Evolutionary conservation across 1,140 invertebrate species (phyloP).

Genomic region (Mizuhopecten yessoensis): DNA sequence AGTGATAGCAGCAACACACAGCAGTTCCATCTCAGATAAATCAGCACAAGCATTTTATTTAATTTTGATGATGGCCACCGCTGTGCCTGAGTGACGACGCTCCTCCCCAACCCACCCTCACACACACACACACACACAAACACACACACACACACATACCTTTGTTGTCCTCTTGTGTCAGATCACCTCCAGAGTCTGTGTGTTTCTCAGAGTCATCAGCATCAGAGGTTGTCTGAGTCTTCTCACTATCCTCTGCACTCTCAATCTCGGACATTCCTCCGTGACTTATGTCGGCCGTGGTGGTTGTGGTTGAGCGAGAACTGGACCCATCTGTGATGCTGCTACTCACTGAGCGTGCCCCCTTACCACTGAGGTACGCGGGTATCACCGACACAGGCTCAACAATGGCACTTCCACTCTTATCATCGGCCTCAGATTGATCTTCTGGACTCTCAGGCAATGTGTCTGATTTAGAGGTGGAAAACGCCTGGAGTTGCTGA

Average conservation of each 20-base stretch:
- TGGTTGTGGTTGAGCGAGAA: slow-evolving; percentile 69
- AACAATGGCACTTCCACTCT: neutral
- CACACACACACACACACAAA: too few relatives aligned
- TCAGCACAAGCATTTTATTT: too few relatives aligned
- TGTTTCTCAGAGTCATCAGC: slow-evolving; percentile 68
- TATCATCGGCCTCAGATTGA: neutral
- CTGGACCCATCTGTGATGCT: slow-evolving; percentile 67
- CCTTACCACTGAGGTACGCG: neutral
- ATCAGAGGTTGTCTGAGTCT: slow-evolving; percentile 79
- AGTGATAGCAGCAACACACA: too few relatives aligned
- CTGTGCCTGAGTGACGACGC: too few relatives aligned
- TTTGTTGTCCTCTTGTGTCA: slow-evolving; percentile 67
- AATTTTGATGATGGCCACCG: too few relatives aligned
- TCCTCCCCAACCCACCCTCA: too few relatives aligned
- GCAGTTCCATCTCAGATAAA: too few relatives aligned
- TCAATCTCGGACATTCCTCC: slow-evolving; percentile 76
- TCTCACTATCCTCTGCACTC: slow-evolving; percentile 79
- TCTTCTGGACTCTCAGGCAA: neutral
- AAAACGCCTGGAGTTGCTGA: slow-evolving; percentile 82
- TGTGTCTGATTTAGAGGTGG: slow-evolving; percentile 30
- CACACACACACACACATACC: slow-evolving; percentile 55
- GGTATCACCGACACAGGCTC: neutral
- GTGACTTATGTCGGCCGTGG: slow-evolving; percentile 70
- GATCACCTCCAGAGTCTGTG: slow-evolving; percentile 70
- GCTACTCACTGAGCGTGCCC: slow-evolving; percentile 42